Conservation (phyloP, 2,888 invertebrate species). For the Hydraecia micacea region DNA sequence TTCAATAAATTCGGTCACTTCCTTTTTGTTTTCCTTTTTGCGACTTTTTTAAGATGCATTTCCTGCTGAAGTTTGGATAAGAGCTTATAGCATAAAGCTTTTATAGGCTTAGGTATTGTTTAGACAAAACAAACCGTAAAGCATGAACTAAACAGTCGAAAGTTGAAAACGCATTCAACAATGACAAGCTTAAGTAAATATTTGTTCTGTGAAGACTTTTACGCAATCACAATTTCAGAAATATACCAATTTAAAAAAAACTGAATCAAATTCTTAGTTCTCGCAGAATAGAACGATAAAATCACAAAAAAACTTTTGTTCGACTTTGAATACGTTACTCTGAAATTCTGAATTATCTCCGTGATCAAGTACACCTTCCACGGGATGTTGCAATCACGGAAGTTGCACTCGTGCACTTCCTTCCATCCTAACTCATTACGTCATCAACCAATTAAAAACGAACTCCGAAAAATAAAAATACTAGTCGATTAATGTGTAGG, state of each 20-base stretch:
- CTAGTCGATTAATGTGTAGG: slow-evolving; percentile 44
- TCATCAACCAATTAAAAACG: slow-evolving; percentile 45
- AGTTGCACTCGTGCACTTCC: slow-evolving; percentile 66
- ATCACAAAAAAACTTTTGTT: background rate
- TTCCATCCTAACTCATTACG: slow-evolving; percentile 56
- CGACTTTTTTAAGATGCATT: slow-evolving; percentile 49
- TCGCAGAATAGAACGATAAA: background rate
- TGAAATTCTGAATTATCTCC: slow-evolving; percentile 21
- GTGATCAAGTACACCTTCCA: slow-evolving; percentile 29
- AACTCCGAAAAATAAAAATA: slow-evolving; percentile 36
- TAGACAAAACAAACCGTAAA: background rate
- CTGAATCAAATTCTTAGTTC: background rate
- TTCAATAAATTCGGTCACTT: slow-evolving; percentile 75
- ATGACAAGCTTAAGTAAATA: background rate
- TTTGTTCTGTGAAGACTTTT: background rate
- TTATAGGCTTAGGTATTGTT: slow-evolving; percentile 16
- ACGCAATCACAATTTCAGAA: background rate
- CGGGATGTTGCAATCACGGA: slow-evolving; percentile 63
- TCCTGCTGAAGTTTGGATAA: slow-evolving; percentile 22
- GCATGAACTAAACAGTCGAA: background rate
- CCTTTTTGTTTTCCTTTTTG: slow-evolving; percentile 69
- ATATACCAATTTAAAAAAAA: background rate
- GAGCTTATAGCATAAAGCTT: slow-evolving; percentile 2
- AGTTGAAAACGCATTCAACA: background rate
- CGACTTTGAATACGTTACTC: background rate